Conservation (phyloP, 1,140 invertebrate species). For the Parasteatoda tepidariorum region DNA sequence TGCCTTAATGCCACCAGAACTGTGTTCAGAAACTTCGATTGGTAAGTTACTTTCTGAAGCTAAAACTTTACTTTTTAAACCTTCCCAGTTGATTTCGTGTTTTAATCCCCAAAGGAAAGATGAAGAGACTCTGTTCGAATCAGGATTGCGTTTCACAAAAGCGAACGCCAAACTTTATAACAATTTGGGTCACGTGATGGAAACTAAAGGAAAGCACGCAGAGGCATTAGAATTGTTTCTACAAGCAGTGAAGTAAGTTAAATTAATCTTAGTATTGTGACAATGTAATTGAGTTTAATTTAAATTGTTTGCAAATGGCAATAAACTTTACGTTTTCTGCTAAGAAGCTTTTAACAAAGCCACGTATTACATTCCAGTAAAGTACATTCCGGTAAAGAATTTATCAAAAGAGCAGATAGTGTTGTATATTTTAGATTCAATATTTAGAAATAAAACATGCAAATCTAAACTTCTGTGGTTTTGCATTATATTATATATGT, state of each 20-base stretch:
- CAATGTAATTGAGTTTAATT: no score
- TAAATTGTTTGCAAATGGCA: no score
- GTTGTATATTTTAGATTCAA: no score
- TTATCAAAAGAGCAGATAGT: no score
- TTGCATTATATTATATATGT: no score
- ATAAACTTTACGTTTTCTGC: no score
- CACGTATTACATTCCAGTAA: no score
- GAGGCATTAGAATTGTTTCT: conserved; percentile 93
- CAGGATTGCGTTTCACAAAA: conserved; percentile 86
- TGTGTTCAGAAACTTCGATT: conserved; percentile 31
- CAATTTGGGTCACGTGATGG: conserved; percentile 95
- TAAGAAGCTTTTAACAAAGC: no score
- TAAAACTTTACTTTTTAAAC: neutral
- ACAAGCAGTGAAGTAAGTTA: conserved; percentile 76
- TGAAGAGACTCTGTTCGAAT: conserved; percentile 93
- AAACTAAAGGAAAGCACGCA: conserved; percentile 83
- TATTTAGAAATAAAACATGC: no score
- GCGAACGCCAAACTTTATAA: conserved; percentile 97
- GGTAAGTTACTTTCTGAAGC: neutral
- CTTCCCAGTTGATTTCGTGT: neutral
- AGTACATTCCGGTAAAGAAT: no score
- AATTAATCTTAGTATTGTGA: neutral
- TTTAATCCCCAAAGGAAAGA: conserved; percentile 72
- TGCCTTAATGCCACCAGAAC: conserved; percentile 41
- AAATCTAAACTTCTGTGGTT: no score